phyloP scores from a whole-genome alignment of 2,888 invertebrate species.

The Stegana nigrithorax region DNA sequence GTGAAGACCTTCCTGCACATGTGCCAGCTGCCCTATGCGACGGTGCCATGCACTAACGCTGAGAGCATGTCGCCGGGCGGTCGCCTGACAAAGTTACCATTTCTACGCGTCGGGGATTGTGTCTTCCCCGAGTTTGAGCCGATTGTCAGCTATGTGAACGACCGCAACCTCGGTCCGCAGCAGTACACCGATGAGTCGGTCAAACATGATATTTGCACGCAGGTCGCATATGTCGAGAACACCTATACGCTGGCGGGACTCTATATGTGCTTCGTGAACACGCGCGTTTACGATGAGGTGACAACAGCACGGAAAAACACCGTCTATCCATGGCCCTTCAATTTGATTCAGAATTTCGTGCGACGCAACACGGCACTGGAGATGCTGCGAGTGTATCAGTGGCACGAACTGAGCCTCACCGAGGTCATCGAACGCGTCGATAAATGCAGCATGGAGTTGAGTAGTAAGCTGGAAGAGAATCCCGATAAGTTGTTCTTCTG shows the following conservation, averaged over 20 bases:
- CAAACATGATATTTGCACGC: conserved; percentile 89
- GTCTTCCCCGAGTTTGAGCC: conserved; percentile 89
- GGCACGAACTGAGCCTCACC: conserved; percentile 80
- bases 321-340: conserved; percentile 92
- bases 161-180: conserved; percentile 82
- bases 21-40: conserved; percentile 83
- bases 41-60: conserved; percentile 86
- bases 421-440: conserved; percentile 77
- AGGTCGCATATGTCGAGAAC: conserved; percentile 86
- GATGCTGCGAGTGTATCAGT: conserved; percentile 80
- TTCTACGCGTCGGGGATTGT: conserved; percentile 87
- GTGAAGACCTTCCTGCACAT: conserved; percentile 92
- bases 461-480: conserved; percentile 81
- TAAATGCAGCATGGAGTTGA: conserved; percentile 85
- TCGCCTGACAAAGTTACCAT: conserved; percentile 77
- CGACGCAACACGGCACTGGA: conserved; percentile 77
- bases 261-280: conserved; percentile 87
- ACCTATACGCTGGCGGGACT: conserved; percentile 87
- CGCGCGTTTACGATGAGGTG: conserved; percentile 79
- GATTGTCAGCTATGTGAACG: conserved; percentile 86
- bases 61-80: conserved; percentile 96
- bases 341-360: conserved; percentile 79
- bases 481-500: conserved; percentile 80
- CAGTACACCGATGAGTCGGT: conserved; percentile 76
- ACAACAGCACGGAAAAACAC: conserved; percentile 86